Conservation (phyloP, 2,888 invertebrate genomes). For the Sepiola atlantica region DNA sequence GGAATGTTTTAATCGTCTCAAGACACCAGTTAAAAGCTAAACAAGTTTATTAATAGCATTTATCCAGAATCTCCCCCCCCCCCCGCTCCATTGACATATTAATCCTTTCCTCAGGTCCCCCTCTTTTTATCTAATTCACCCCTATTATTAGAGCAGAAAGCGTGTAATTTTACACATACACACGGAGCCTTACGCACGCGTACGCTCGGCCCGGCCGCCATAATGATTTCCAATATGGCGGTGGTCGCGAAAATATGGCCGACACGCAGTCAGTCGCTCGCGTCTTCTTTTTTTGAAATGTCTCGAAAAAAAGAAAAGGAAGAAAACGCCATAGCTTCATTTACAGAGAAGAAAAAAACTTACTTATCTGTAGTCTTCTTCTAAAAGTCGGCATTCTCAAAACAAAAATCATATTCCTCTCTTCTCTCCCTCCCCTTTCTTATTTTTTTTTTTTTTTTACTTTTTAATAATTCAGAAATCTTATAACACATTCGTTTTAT, state of each 20-base stretch:
- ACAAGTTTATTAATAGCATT: not conserved
- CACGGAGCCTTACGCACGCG: not conserved
- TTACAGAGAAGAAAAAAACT: not conserved
- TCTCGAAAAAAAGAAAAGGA: not conserved
- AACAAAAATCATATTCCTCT: not conserved
- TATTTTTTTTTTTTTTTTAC: too few relatives aligned
- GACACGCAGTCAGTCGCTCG: not conserved
- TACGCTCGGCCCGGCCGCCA: not conserved
- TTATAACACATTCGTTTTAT: not conserved
- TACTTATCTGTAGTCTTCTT: not conserved
- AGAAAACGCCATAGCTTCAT: not conserved
- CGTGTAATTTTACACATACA: not conserved
- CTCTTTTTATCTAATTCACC: not conserved
- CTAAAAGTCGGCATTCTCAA: not conserved
- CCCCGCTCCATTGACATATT: not conserved
- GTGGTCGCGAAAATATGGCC: slow-evolving; percentile 6
- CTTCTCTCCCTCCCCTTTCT: not conserved
- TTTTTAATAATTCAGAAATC: not conserved
- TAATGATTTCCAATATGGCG: not conserved
- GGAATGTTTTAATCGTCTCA: not conserved
- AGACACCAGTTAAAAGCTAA: not conserved
- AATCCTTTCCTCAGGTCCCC: not conserved
- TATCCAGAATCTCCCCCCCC: not conserved
- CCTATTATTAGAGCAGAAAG: not conserved
- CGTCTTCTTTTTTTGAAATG: not conserved